These are phyloP conservation scores for Catharus minimus DNA, from an alignment of 2,113 vertebrate genomes.

Conservation along the genomic window DNA sequence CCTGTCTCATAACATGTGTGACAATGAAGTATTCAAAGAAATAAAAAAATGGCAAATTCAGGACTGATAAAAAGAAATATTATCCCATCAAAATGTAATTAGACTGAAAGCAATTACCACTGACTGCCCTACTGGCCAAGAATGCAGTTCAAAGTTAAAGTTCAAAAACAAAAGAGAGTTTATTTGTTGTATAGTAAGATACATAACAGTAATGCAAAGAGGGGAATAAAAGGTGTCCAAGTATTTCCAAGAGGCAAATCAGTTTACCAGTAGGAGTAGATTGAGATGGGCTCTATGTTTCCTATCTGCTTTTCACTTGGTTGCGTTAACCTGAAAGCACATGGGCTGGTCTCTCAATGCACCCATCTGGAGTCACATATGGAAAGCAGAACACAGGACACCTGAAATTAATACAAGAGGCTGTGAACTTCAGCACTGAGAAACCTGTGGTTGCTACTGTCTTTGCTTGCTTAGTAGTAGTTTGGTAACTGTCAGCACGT, in stretches of 20 bases:
- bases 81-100: neutral
- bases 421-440: neutral
- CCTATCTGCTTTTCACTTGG: neutral
- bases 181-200: neutral
- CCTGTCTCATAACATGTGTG: neutral
- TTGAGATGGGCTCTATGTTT: neutral
- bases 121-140: neutral
- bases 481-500: fast-evolving
- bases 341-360: neutral
- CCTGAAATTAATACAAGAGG: neutral
- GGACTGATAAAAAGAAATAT: neutral
- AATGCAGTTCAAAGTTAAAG: neutral
- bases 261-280: neutral
- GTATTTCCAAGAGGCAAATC: neutral
- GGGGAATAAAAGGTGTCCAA: neutral
- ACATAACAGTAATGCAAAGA: neutral
- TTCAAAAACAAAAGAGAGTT: neutral
- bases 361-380: neutral
- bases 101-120: neutral
- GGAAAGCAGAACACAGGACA: neutral
- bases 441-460: fast-evolving
- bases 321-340: neutral
- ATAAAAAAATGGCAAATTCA: slow-evolving; percentile 18
- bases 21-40: slow-evolving; percentile 5
- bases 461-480: neutral